Evolutionary conservation across 1,140 invertebrate genomes (phyloP), one percentile per base, ranked within the genome.

Genomic region (Drosophila dunni): DNA sequence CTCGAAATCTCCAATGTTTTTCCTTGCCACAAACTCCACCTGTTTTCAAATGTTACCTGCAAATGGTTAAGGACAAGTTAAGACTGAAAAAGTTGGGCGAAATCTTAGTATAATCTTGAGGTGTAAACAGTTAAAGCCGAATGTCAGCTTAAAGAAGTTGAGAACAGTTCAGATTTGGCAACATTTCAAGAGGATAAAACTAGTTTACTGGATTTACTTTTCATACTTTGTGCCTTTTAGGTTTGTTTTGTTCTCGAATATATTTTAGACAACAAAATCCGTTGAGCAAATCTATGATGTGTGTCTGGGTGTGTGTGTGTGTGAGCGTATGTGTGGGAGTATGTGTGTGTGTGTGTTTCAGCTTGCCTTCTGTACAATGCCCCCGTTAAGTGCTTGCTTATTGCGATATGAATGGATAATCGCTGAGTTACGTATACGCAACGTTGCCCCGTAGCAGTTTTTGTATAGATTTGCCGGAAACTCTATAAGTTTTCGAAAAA

Each of bases 391-490:
- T 11, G 8, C 48, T 38, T 34, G 17, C 10, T 20, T 10, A 44
- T 15, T 20, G 34, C 8, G 61, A 67, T 63, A 65, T 63, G 75
- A 72, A 80, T 80, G 78, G 75, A 80, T 81, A 81, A 82, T 75
- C 17, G 40, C 20, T 53, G 50, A 50, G 80, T 84, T 84, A 71
- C 74, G 69, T 46, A 84, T 84, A 80, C 81, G 69, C 58, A 70
- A 36, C 24, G 72, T 76, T 50, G 13, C 42, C 6, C 34, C 38
- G 44, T 5, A 29, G 6, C 24, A 53, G 10, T 54, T 51, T 29
- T n/a, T 66, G 13, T 11, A 10, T 7, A 63, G 51, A 70, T 64
- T 75, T 78, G 40, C 51, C 54, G 51, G 7, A 44, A 70, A 64
- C 54, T 65, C 48, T 75, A 79, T 68, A 51, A 11, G 48, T 45